These are phyloP conservation scores for Pseudomugil gertrudae DNA, from an alignment of 2,797 vertebrate species.

Conservation along the genomic window DNA sequence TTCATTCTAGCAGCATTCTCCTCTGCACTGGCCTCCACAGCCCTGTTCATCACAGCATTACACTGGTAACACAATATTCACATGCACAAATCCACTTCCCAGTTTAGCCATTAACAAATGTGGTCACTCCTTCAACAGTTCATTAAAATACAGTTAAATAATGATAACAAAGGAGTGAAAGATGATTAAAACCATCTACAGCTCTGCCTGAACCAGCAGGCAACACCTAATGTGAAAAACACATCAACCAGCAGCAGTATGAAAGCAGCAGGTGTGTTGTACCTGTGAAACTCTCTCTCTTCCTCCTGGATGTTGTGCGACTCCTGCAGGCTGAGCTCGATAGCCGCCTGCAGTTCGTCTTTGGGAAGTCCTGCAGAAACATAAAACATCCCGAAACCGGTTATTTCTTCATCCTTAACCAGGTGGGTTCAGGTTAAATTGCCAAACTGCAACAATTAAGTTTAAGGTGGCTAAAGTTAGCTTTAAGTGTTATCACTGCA, in stretches of 20 bases:
- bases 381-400: slow-evolving; percentile 16
- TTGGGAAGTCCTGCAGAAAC: slow-evolving; percentile 69
- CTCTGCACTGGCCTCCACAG: slow-evolving; percentile 78
- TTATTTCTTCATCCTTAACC: not conserved
- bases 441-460: too few relatives aligned
- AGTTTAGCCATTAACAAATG: not conserved
- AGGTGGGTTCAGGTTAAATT: not conserved
- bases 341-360: slow-evolving; percentile 80
- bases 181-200: too few relatives aligned
- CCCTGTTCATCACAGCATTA: slow-evolving; percentile 68
- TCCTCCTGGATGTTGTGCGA: slow-evolving; percentile 79
- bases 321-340: slow-evolving; percentile 84
- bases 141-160: not conserved
- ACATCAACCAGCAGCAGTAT: not conserved
- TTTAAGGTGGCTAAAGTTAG: too few relatives aligned
- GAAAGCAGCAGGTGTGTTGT: slow-evolving; percentile 3
- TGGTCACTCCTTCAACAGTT: not conserved
- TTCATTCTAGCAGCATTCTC: slow-evolving; percentile 88
- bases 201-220: too few relatives aligned
- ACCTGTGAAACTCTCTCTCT: slow-evolving; percentile 86
- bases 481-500: too few relatives aligned
- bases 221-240: too few relatives aligned
- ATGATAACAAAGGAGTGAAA: too few relatives aligned
- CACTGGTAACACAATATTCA: not conserved
- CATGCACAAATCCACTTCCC: not conserved